Percentiles rank a stretch among this genome's conserved stretches.
Conservation (phyloP, 2,888 invertebrate species). For the Campopleginae sp. region DNA sequence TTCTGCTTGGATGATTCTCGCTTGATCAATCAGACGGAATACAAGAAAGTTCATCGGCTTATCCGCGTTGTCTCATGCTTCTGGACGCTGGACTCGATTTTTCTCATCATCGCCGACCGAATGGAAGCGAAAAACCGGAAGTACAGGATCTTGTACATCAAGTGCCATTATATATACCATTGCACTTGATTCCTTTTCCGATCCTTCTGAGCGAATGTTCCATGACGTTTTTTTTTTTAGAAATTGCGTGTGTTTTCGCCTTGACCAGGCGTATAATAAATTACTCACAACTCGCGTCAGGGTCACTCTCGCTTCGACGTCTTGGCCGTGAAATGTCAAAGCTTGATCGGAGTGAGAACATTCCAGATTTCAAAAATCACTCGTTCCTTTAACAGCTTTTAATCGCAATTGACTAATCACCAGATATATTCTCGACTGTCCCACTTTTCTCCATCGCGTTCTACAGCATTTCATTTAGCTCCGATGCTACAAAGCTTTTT, state of each 20-base stretch:
- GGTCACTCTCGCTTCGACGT: slow-evolving; percentile 14
- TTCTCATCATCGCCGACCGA: slow-evolving; percentile 28
- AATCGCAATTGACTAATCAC: background rate
- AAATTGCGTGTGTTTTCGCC: slow-evolving; percentile 23
- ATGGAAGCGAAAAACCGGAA: slow-evolving; percentile 66
- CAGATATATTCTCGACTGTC: background rate
- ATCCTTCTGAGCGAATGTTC: slow-evolving; percentile 27
- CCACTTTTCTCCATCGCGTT: background rate
- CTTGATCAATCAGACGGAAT: background rate
- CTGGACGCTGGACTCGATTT: slow-evolving; percentile 36
- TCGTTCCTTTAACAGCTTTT: background rate
- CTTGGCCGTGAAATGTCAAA: slow-evolving; percentile 21
- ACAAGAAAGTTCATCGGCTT: slow-evolving; percentile 31
- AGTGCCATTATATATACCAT: slow-evolving; percentile 21
- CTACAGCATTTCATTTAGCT: background rate
- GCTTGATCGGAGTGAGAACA: background rate
- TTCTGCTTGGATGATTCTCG: background rate
- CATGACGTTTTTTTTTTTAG: slow-evolving; percentile 10
- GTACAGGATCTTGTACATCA: slow-evolving; percentile 63
- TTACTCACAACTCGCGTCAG: slow-evolving; percentile 4
- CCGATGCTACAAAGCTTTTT: background rate
- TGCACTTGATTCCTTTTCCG: slow-evolving; percentile 21
- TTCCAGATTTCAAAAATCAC: background rate
- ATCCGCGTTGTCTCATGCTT: slow-evolving; percentile 8
- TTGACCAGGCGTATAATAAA: slow-evolving; percentile 1